A percentile compares a stretch with the other conserved stretches of the same genome.
Conservation (phyloP, 2,888 invertebrate genomes). For the Scaptomyza tumidula region DNA sequence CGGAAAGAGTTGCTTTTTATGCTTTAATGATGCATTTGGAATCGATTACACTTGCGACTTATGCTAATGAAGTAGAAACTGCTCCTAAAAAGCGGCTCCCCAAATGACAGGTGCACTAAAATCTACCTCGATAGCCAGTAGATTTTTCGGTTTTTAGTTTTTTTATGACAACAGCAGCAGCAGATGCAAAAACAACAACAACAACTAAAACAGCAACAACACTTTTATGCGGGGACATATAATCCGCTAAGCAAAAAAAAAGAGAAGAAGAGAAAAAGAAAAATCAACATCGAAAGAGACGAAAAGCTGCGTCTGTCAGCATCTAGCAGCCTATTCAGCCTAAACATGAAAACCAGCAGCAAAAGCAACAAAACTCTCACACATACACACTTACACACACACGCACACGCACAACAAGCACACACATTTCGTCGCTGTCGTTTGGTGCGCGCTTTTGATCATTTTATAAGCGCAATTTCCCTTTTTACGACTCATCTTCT, state of each 20-base stretch:
- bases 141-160: not conserved
- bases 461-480: conserved; percentile 71
- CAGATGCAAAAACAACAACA: conserved; percentile 3
- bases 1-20: conserved; percentile 8
- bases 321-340: conserved; percentile 55
- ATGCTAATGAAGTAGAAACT: conserved; percentile 44
- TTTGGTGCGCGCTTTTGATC: conserved; percentile 61
- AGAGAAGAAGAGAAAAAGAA: not conserved
- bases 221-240: conserved; percentile 32
- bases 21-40: conserved; percentile 4
- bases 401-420: not conserved
- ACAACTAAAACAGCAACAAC: conserved; percentile 3
- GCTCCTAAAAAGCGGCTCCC: conserved; percentile 1
- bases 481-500: conserved; percentile 73
- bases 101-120: conserved; percentile 34
- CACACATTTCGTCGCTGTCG: conserved; percentile 29
- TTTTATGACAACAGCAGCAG: conserved; percentile 21
- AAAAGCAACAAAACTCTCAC: conserved; percentile 10
- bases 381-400: not conserved
- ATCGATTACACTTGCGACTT: conserved; percentile 26
- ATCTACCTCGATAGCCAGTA: not conserved
- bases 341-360: conserved; percentile 28
- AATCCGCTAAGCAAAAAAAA: conserved; percentile 10
- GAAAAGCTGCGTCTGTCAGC: conserved; percentile 60
- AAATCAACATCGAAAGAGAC: conserved; percentile 16